These are phyloP conservation scores for Trachelus iudaicus DNA, from an alignment of 2,888 invertebrate species.

Conservation along the genomic window DNA sequence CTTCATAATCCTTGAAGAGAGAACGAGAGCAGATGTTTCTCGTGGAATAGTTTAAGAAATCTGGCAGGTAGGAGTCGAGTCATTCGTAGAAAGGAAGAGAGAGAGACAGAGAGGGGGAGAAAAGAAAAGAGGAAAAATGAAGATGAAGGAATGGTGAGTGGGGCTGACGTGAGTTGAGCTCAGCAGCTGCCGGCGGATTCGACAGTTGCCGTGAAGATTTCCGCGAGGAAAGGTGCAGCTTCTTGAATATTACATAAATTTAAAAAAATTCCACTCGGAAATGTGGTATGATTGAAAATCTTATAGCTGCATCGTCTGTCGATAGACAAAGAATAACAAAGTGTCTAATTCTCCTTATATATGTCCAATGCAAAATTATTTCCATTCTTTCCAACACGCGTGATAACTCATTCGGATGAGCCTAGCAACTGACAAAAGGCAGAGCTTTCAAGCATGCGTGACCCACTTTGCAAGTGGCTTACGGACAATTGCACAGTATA, in stretches of 20 bases:
- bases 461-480: neutral
- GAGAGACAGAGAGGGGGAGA: conserved; percentile 14
- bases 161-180: neutral
- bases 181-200: neutral
- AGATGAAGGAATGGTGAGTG: conserved; percentile 13
- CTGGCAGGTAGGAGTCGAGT: conserved; percentile 1
- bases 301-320: neutral
- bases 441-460: neutral
- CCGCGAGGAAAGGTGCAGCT: neutral
- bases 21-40: neutral
- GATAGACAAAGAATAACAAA: neutral
- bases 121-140: conserved; percentile 17
- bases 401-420: neutral
- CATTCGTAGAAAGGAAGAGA: neutral
- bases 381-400: neutral
- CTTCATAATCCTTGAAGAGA: neutral
- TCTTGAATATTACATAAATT: neutral
- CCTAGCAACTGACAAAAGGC: neutral
- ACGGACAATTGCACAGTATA: neutral
- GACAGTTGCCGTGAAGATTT: neutral
- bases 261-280: neutral
- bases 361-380: no score
- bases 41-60: neutral
- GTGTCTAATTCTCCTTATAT: neutral
- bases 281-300: neutral